Conservation (phyloP, 2,888 invertebrate genomes). For the Oligia latruncula region DNA sequence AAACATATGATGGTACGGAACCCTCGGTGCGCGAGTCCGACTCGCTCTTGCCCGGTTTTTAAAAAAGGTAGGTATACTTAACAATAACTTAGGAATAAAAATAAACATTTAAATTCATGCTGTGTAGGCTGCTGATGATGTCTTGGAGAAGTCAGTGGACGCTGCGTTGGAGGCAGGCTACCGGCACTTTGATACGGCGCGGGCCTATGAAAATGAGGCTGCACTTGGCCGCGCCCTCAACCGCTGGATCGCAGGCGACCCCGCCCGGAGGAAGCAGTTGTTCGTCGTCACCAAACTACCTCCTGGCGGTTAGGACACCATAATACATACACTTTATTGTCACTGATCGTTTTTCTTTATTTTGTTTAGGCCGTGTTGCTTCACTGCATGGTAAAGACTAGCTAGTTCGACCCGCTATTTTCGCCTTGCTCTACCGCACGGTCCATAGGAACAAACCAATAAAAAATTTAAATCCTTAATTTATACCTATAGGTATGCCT, state of each 20-base stretch:
- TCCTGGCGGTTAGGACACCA: slow-evolving; percentile 86
- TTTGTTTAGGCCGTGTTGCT: neutral
- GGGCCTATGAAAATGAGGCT: slow-evolving; percentile 94
- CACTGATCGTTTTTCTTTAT: neutral
- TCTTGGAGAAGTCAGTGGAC: slow-evolving; percentile 92
- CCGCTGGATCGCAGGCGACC: slow-evolving; percentile 92
- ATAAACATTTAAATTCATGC: neutral
- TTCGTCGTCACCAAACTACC: slow-evolving; percentile 96
- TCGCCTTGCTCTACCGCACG: neutral
- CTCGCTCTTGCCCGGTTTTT: too few species aligned
- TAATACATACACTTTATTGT: neutral
- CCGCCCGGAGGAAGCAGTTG: slow-evolving; percentile 93
- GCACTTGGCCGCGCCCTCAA: slow-evolving; percentile 93
- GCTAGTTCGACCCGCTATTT: neutral
- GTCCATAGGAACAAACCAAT: neutral
- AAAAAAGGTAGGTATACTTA: neutral
- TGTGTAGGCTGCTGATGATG: slow-evolving; percentile 91
- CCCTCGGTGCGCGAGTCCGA: too few species aligned
- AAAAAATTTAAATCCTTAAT: neutral
- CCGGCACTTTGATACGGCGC: slow-evolving; percentile 95
- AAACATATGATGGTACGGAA: too few species aligned
- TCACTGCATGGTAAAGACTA: neutral
- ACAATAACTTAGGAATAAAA: neutral
- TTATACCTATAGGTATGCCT: neutral
- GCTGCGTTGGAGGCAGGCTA: slow-evolving; percentile 94